These are phyloP conservation scores for Nomada goodeniana DNA, from an alignment of 2,888 invertebrate species.

Conservation along the genomic window DNA sequence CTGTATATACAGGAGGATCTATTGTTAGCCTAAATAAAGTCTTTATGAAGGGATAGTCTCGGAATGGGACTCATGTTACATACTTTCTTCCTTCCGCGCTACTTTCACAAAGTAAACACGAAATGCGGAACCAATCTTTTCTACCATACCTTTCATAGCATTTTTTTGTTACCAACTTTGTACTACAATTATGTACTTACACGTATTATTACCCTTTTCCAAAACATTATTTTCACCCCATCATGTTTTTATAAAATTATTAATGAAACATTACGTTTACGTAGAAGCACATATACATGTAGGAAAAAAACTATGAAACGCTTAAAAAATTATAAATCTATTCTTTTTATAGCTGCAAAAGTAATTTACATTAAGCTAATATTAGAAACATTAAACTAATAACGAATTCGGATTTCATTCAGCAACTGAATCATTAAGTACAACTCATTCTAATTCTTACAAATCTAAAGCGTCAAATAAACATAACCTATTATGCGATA, in stretches of 20 bases:
- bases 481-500: constrained; percentile 43
- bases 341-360: background rate
- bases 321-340: background rate
- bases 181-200: background rate
- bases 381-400: background rate
- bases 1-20: constrained; percentile 41
- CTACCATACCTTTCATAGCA: background rate
- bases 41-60: constrained; percentile 39
- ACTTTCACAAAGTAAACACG: constrained; percentile 22
- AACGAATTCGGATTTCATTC: background rate
- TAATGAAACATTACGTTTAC: too few species aligned
- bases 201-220: too few species aligned
- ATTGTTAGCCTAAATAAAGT: constrained; percentile 32
- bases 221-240: too few species aligned
- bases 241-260: too few species aligned
- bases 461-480: constrained; percentile 3
- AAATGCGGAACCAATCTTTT: background rate
- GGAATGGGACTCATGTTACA: constrained; percentile 8
- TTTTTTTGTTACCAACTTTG: background rate
- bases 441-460: background rate
- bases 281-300: too few species aligned
- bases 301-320: background rate
- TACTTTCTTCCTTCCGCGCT: constrained; percentile 11
- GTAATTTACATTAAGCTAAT: background rate
- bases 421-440: background rate